Evolutionary conservation across 2,888 invertebrate genomes (phyloP).

Genomic region (Nomada hirtipes): DNA sequence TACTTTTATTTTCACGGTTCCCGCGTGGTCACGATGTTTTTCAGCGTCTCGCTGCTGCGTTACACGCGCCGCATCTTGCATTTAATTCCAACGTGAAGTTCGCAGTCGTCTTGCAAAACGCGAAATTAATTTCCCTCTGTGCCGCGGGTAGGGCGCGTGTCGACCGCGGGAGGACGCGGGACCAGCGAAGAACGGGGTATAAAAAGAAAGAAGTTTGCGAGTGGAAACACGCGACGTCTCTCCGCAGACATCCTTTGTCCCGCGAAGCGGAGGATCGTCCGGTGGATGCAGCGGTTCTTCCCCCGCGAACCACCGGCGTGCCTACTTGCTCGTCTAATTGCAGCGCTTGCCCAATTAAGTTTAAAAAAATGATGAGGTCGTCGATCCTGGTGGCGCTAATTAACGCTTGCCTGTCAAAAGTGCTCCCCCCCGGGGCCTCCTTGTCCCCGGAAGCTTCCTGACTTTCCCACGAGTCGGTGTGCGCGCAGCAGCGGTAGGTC

Average conservation of each 20-base stretch:
- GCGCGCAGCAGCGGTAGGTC: constrained; percentile 18
- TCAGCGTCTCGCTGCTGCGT: neutral
- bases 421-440: constrained; percentile 17
- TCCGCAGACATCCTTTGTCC: constrained; percentile 48
- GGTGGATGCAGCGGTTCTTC: constrained; percentile 24
- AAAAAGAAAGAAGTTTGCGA: neutral
- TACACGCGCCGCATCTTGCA: constrained; percentile 40
- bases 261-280: constrained; percentile 45
- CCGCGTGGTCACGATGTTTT: constrained; percentile 14
- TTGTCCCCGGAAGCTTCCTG: constrained; percentile 36
- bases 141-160: constrained; percentile 3
- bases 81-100: constrained; percentile 37
- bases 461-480: constrained; percentile 67
- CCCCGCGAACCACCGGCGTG: neutral
- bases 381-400: constrained; percentile 71
- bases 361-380: constrained; percentile 61
- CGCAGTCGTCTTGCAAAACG: constrained; percentile 46
- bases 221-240: constrained; percentile 17
- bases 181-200: neutral
- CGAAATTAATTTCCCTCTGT: constrained; percentile 56
- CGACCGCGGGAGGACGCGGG: constrained; percentile 21
- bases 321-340: constrained; percentile 52
- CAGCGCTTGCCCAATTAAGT: constrained; percentile 65
- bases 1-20: constrained; percentile 37
- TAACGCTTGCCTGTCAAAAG: constrained; percentile 73